Evolutionary conservation across 2,888 invertebrate species (phyloP).

Genomic region (Baronia brevicornis): DNA sequence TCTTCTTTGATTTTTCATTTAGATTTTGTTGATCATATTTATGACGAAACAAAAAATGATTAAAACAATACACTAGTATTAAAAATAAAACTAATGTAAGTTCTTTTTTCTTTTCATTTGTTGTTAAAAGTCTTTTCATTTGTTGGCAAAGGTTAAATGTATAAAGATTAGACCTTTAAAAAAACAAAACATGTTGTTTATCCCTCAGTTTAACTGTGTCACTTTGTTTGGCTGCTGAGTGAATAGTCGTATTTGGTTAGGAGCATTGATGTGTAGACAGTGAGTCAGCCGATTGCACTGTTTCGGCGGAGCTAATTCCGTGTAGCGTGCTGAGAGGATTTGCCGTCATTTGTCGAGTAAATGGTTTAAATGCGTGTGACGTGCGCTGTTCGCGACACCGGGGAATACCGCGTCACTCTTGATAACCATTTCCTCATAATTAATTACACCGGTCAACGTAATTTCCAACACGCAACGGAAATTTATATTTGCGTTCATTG

Average conservation of each 20-base stretch:
- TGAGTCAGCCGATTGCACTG: conserved; percentile 39
- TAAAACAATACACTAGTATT: too few species aligned
- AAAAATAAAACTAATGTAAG: too few species aligned
- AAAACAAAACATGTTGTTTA: too few species aligned
- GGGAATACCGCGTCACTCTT: conserved; percentile 54
- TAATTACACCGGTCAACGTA: conserved; percentile 5
- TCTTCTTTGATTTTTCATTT: too few species aligned
- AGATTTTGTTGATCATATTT: too few species aligned
- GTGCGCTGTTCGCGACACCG: conserved; percentile 26
- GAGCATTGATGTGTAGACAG: conserved; percentile 26
- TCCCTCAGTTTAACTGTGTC: too few species aligned
- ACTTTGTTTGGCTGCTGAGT: conserved; percentile 1
- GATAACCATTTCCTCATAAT: conserved; percentile 32
- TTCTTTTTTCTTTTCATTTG: too few species aligned
- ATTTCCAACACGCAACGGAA: conserved; percentile 12
- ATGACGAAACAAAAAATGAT: too few species aligned
- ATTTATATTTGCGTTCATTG: conserved; percentile 4
- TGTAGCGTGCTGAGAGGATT: conserved; percentile 28
- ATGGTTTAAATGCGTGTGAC: conserved; percentile 37
- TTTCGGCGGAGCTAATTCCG: conserved; percentile 39
- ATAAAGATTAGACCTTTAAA: too few species aligned
- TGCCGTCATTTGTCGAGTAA: conserved; percentile 31
- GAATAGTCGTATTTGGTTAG: conserved; percentile 29
- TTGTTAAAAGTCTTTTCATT: too few species aligned
- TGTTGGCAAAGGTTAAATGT: too few species aligned